phyloP scores from a whole-genome alignment of 2,797 vertebrate species.

The Saxicola maurus region DNA sequence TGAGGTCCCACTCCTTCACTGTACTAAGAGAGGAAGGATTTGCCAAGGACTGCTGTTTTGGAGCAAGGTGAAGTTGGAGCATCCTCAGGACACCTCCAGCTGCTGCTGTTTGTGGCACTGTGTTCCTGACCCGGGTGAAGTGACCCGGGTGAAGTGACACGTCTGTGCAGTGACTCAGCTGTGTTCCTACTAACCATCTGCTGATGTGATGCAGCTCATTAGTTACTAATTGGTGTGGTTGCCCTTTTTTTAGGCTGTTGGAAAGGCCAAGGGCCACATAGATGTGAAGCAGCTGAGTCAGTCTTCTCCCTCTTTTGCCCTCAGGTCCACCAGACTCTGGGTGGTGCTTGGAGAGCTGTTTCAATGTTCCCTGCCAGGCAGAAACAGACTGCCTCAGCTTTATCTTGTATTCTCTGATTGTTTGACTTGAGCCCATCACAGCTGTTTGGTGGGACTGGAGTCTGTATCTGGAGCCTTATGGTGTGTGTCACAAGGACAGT shows the following conservation, averaged over 20 bases:
- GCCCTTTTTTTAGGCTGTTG: neutral
- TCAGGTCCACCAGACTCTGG: neutral
- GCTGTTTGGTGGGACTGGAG: neutral
- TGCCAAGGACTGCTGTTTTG: neutral
- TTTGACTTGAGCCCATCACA: neutral
- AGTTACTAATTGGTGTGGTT: slow-evolving; percentile 14
- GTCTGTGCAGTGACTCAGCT: neutral
- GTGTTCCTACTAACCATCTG: neutral
- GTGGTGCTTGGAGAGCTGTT: neutral
- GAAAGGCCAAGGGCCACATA: neutral
- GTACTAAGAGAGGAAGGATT: neutral
- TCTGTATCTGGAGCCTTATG: neutral
- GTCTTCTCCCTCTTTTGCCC: neutral
- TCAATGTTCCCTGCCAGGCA: neutral
- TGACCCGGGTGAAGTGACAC: neutral
- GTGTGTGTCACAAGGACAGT: neutral
- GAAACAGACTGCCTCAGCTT: neutral
- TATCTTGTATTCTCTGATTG: neutral
- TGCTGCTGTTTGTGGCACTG: neutral
- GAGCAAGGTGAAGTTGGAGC: neutral
- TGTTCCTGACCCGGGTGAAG: neutral
- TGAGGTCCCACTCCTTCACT: neutral
- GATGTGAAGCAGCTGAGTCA: neutral
- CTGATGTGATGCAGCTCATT: neutral
- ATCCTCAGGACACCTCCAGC: neutral